Conservation (phyloP, 2,888 invertebrate genomes). For the Dyspetes luteomarginatus region DNA sequence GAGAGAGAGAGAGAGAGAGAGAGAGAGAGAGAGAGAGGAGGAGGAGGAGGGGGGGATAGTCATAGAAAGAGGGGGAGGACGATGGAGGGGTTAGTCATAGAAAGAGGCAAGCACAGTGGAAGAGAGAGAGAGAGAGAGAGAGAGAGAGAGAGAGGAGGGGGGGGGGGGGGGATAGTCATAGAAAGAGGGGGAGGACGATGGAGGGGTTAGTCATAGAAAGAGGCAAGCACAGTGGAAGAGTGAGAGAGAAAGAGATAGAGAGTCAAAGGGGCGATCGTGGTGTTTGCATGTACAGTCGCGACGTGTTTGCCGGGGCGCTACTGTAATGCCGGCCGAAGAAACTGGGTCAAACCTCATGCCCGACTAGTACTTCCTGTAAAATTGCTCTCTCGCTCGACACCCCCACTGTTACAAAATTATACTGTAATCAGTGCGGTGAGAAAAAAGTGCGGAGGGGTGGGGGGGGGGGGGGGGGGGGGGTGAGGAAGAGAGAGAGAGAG, state of each 20-base stretch:
- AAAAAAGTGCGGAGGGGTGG: no score
- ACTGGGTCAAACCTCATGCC: constrained; percentile 58
- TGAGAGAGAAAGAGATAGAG: neutral
- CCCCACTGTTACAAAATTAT: constrained; percentile 26
- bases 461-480: no score
- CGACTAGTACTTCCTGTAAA: constrained; percentile 61
- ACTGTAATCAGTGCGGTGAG: constrained; percentile 10
- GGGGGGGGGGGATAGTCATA: neutral
- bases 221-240: neutral
- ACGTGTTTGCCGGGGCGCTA: constrained; percentile 41
- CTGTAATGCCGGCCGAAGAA: constrained; percentile 41
- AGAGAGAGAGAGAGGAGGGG: neutral
- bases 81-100: neutral
- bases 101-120: neutral
- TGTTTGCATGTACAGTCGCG: neutral
- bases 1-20: no score
- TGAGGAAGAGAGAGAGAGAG: neutral
- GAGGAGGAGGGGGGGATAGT: no score
- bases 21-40: no score
- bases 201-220: no score
- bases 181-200: constrained; percentile 15
- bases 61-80: constrained; percentile 15
- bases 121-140: neutral
- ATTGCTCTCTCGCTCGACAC: no score
- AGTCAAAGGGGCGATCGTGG: neutral